Conservation (phyloP, 2,113 vertebrate species). For the Siphamia tubifer region DNA sequence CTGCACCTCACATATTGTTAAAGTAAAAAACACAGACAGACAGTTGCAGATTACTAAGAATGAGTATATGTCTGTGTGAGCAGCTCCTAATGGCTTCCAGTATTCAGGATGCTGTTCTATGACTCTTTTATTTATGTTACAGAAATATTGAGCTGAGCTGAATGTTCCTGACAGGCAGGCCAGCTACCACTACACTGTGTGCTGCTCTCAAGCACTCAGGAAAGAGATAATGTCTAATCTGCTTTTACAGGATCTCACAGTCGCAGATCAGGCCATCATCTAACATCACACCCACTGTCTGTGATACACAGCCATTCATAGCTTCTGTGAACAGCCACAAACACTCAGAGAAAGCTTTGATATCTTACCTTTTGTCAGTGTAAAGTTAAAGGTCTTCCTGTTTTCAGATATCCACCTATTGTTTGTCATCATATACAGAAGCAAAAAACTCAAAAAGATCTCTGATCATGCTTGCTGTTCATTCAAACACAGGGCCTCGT, state of each 20-base stretch:
- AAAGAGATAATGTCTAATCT: conserved; percentile 57
- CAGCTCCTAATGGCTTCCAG: conserved; percentile 30
- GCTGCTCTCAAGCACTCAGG: conserved; percentile 47
- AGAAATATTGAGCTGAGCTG: conserved; percentile 35
- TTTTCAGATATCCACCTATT: background rate
- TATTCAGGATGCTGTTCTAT: conserved; percentile 10
- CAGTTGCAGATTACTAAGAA: background rate
- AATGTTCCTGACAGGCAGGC: conserved; percentile 19
- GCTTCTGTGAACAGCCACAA: conserved; percentile 10
- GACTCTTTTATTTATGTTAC: conserved; percentile 42
- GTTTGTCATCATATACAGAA: background rate
- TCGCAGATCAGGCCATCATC: conserved; percentile 26
- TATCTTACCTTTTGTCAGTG: background rate
- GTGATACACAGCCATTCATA: background rate
- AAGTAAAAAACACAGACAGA: conserved; percentile 4
- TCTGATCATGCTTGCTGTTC: background rate
- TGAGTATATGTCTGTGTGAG: conserved; percentile 10
- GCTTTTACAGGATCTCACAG: conserved; percentile 27
- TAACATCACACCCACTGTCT: conserved; percentile 33
- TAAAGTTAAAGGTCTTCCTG: background rate
- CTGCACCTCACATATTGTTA: conserved; percentile 2
- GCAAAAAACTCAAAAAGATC: background rate
- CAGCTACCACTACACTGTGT: conserved; percentile 17
- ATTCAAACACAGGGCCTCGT: no score
- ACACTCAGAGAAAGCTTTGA: background rate